A percentile compares a stretch with the other conserved stretches of the same genome.
phyloP scores from a whole-genome alignment of 2,113 vertebrate genomes.

The Ploceus nigricollis region DNA sequence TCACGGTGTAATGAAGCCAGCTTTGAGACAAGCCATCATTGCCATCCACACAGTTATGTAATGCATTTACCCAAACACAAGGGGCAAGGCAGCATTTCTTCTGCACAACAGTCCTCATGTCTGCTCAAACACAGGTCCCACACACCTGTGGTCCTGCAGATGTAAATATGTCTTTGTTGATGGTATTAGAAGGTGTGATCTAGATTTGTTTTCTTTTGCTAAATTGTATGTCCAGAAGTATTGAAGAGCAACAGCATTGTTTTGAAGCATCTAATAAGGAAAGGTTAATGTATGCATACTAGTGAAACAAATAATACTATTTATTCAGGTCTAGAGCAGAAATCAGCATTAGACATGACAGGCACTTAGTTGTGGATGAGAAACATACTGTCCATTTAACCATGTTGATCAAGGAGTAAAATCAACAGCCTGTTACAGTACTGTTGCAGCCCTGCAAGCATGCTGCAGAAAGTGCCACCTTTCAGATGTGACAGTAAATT shows the following conservation, averaged over 20 bases:
- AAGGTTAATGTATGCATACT: neutral
- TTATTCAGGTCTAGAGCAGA: neutral
- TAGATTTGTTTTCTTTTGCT: neutral
- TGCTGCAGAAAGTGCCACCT: neutral
- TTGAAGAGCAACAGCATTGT: neutral
- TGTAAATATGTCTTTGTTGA: neutral
- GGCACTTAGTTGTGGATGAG: neutral
- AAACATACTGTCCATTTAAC: neutral
- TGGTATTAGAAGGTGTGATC: neutral
- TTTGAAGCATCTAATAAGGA: neutral
- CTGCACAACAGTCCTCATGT: neutral
- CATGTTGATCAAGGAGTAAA: neutral
- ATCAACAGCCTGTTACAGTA: neutral
- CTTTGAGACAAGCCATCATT: neutral
- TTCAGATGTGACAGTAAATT: neutral
- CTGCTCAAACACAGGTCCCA: neutral
- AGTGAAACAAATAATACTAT: neutral
- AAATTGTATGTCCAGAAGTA: neutral
- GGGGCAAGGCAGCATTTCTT: neutral
- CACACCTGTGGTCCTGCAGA: neutral
- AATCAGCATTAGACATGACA: neutral
- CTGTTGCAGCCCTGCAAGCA: neutral
- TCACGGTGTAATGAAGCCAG: neutral
- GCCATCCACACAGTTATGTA: neutral
- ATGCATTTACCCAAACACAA: neutral